Conservation (phyloP, 2,113 vertebrate species). For the Pontoporia blainvillei region DNA sequence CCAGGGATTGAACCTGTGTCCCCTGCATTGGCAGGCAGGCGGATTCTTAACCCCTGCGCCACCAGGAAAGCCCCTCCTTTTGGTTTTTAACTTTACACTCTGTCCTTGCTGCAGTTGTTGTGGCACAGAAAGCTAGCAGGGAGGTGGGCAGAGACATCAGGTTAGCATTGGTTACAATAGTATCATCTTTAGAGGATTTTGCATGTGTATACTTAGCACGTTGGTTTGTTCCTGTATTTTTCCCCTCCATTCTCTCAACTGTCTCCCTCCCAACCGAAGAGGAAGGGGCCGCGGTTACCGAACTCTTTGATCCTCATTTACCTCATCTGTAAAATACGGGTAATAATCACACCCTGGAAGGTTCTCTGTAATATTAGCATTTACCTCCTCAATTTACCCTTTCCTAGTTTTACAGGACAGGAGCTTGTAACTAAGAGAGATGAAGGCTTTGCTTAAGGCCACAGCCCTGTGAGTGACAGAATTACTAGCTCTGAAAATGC, state of each 20-base stretch:
- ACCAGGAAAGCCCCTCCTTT: neutral
- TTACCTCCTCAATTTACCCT: neutral
- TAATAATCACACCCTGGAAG: neutral
- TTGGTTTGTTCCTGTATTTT: neutral
- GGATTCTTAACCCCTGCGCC: no score
- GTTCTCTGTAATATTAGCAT: neutral
- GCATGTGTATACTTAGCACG: neutral
- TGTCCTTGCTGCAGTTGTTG: neutral
- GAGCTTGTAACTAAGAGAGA: neutral
- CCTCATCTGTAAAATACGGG: neutral
- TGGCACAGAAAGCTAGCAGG: neutral
- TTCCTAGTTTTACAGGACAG: neutral
- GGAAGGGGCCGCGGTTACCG: neutral
- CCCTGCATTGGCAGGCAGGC: no score
- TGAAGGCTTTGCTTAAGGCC: neutral
- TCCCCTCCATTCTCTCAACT: neutral
- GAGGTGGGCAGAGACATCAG: neutral
- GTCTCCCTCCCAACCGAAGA: neutral
- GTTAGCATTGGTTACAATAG: constrained; percentile 13
- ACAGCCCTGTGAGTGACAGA: neutral
- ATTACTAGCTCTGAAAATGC: neutral
- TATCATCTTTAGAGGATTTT: neutral
- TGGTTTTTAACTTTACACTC: constrained; percentile 10
- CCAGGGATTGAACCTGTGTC: no score
- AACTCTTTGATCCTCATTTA: neutral